phyloP scores from a whole-genome alignment of 2,888 invertebrate genomes.

The Caenorhabditis drosophilae region DNA sequence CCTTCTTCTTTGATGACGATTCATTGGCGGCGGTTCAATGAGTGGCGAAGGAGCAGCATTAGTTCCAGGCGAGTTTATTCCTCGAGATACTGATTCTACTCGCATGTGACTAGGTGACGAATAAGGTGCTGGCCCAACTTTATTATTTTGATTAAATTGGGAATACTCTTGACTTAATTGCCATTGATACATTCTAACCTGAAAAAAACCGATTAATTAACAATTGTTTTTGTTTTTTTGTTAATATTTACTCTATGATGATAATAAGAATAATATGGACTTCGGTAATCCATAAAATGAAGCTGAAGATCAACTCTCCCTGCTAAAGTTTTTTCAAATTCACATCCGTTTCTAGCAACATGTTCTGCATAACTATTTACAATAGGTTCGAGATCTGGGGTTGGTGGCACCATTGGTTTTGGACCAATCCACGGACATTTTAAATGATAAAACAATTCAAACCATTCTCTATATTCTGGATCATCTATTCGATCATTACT shows the following conservation, averaged over 20 bases:
- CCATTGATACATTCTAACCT: conserved; percentile 43
- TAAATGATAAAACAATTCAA: conserved; percentile 30
- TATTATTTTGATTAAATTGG: background rate
- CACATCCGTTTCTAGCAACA: conserved; percentile 90
- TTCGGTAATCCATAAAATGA: conserved; percentile 47
- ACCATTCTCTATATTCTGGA: conserved; percentile 45
- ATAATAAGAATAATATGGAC: conserved; percentile 47
- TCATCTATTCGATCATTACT: conserved; percentile 32
- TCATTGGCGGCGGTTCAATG: conserved; percentile 18
- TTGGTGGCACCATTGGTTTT: conserved; percentile 74
- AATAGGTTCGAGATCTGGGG: conserved; percentile 83
- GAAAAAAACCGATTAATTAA: background rate
- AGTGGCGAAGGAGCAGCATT: background rate
- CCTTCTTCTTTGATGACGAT: conserved; percentile 42
- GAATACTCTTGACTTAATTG: conserved; percentile 20
- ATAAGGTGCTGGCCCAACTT: background rate
- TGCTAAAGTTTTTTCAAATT: conserved; percentile 79
- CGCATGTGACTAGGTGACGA: too few relatives aligned
- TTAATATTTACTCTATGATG: conserved; percentile 31
- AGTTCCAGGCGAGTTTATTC: background rate
- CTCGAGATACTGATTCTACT: too few relatives aligned
- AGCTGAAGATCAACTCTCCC: conserved; percentile 47
- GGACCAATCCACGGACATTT: conserved; percentile 39
- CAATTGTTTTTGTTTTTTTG: background rate
- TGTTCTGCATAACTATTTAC: conserved; percentile 96